Evolutionary conservation across 1,140 invertebrate genomes (phyloP).

Genomic region (Danaus plexippus): DNA sequence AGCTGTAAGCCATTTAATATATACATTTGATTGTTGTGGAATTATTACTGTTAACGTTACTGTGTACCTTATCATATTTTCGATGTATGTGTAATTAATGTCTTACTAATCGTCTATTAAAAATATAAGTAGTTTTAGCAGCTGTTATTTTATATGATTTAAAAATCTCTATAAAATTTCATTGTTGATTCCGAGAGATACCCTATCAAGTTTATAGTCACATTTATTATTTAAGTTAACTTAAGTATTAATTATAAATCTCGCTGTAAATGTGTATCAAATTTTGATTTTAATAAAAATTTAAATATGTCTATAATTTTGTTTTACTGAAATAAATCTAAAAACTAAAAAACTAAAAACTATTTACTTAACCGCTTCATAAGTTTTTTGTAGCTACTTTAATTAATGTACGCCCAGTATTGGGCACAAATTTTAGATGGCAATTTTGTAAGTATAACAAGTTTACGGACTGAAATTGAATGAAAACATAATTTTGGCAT

Average conservation of each 20-base stretch:
- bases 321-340: conserved; percentile 30
- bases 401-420: too few species aligned
- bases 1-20: conserved; percentile 42
- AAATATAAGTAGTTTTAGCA: too few species aligned
- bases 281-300: conserved; percentile 65
- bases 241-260: conserved; percentile 54
- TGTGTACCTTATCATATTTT: conserved; percentile 10
- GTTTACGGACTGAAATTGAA: too few species aligned
- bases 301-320: conserved; percentile 36
- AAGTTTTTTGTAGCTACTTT: too few species aligned
- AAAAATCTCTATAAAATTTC: neutral
- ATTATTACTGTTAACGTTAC: conserved; percentile 41
- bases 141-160: neutral
- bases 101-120: too few species aligned
- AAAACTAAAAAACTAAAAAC: conserved; percentile 1
- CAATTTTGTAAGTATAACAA: too few species aligned
- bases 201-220: conserved; percentile 51
- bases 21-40: conserved; percentile 16
- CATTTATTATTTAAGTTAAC: conserved; percentile 66
- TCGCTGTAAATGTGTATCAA: conserved; percentile 65
- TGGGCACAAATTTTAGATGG: too few species aligned
- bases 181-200: too few species aligned
- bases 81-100: too few species aligned
- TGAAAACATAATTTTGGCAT: too few species aligned
- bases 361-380: too few species aligned